A percentile compares a stretch with the other conserved stretches of the same genome.
These are phyloP conservation scores for Erpornis zantholeuca DNA, from an alignment of 2,113 vertebrate genomes.

Conservation along the genomic window DNA sequence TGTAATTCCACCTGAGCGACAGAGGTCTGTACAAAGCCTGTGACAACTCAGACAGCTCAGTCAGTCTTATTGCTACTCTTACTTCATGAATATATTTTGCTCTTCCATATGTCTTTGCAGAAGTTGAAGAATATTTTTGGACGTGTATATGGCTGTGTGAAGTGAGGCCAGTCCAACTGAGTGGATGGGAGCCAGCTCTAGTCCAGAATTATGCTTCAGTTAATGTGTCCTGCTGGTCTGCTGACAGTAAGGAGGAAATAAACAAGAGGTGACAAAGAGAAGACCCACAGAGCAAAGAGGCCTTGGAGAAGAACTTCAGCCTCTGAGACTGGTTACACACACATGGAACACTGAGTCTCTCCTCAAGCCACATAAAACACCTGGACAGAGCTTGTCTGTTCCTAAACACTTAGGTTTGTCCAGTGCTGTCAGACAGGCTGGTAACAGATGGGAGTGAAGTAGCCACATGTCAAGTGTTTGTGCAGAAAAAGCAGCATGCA, in stretches of 20 bases:
- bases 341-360: not conserved
- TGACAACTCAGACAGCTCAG: not conserved
- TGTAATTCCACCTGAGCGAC: not conserved
- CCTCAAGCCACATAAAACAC: not conserved
- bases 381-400: not conserved
- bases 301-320: not conserved
- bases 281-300: slow-evolving; percentile 27
- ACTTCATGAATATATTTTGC: not conserved
- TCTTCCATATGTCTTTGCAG: not conserved
- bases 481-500: not conserved
- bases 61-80: not conserved
- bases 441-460: not conserved
- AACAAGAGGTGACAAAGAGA: slow-evolving; percentile 44
- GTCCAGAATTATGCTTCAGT: not conserved
- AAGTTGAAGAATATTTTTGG: not conserved
- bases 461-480: not conserved
- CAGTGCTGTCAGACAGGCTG: not conserved
- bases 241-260: slow-evolving; percentile 50
- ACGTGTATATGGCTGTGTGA: not conserved
- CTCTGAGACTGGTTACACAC: not conserved
- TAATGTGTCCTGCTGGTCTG: slow-evolving; percentile 29
- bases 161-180: not conserved
- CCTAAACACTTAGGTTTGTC: not conserved
- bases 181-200: slow-evolving; percentile 23
- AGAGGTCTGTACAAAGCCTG: not conserved